Conservation (phyloP, 2,113 vertebrate genomes). For the Sylvietta virens region DNA sequence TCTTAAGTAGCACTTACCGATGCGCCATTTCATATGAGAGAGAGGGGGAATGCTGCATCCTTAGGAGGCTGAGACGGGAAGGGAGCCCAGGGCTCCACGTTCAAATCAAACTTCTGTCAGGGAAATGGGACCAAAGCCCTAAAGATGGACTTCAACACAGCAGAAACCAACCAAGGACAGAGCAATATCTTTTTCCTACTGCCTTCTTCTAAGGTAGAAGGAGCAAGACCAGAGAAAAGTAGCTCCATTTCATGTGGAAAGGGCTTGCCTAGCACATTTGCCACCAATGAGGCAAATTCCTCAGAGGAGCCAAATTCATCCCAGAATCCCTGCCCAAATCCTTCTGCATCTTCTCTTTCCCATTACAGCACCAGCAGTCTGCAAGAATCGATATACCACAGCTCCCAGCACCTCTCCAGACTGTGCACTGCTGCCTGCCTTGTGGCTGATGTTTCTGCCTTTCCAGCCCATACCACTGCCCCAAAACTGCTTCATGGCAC, state of each 20-base stretch:
- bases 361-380: neutral
- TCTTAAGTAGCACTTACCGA: conserved; percentile 81
- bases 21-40: conserved; percentile 75
- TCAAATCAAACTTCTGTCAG: conserved; percentile 35
- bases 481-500: neutral
- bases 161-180: neutral
- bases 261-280: neutral
- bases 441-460: neutral
- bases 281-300: neutral
- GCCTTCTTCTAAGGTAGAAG: neutral
- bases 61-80: conserved; percentile 46
- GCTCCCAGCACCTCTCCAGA: neutral
- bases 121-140: neutral
- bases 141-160: neutral
- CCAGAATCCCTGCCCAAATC: neutral
- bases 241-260: neutral
- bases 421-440: neutral
- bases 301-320: neutral
- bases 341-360: neutral
- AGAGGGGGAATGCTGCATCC: conserved; percentile 61
- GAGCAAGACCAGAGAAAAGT: neutral
- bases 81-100: neutral
- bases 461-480: neutral
- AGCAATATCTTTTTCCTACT: neutral
- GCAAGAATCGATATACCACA: accelerated